Conservation (phyloP, 2,888 invertebrate genomes). For the Acheta domesticus region DNA sequence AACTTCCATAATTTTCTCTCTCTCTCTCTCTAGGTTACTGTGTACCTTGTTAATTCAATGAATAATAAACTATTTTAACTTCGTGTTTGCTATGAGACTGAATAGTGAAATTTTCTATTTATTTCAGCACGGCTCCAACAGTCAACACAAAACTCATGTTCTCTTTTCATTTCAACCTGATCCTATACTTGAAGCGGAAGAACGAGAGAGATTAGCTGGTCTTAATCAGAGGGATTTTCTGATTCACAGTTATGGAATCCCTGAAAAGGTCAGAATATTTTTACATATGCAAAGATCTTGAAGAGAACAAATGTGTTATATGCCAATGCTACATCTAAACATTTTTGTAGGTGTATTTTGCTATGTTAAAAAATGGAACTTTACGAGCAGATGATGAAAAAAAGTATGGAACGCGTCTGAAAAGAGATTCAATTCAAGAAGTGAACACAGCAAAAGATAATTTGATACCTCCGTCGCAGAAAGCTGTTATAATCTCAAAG, state of each 20-base stretch:
- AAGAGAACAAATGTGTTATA: too few species aligned
- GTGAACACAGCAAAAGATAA: neutral
- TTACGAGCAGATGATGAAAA: conserved; percentile 62
- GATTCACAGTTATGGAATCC: conserved; percentile 65
- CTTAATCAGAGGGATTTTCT: conserved; percentile 67
- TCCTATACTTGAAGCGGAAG: conserved; percentile 66
- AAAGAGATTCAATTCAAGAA: neutral
- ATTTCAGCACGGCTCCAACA: neutral
- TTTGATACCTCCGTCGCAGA: neutral
- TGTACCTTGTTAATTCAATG: too few species aligned
- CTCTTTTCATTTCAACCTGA: conserved; percentile 59
- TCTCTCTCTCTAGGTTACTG: too few species aligned
- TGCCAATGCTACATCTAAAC: neutral
- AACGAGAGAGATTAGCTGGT: conserved; percentile 63
- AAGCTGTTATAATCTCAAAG: neutral
- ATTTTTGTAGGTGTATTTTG: conserved; percentile 55
- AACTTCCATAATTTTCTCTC: too few species aligned
- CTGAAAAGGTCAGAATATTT: conserved; percentile 55
- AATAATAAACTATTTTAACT: too few species aligned
- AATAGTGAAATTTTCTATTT: neutral
- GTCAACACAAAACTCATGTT: neutral
- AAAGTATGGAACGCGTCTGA: conserved; percentile 53
- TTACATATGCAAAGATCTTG: too few species aligned
- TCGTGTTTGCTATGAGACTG: too few species aligned
- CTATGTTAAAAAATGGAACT: conserved; percentile 66